Base-by-base conservation (phyloP, 2,888 invertebrate genomes). In the Ptychoptera albimana region DNA sequence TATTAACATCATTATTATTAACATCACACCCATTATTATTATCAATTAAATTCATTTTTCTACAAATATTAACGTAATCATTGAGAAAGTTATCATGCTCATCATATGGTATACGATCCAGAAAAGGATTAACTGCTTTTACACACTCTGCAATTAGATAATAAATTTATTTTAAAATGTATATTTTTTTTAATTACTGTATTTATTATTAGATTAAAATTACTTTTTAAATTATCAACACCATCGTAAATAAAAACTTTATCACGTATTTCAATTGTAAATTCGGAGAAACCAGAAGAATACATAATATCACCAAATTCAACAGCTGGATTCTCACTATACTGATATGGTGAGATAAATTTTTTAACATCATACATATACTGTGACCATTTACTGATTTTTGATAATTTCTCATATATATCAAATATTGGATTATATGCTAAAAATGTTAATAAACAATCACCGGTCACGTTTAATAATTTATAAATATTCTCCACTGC, bases 111-210 rank as follows among this genome's bases (percentile, higher is more conserved):
- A 84, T 74, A 39, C 73, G 66, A 7, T 69, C 64, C 45, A 77
- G 56, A 55, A 82, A 83, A 0, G 84, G 84, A 56, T 78, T 81
- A 4, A 84, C 73, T 0, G 83, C 81, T 48, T 69, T 65, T 1
- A 77, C 68, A 37, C 80, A 75, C 54, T 75, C 81, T 79, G 61
- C 37, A 68, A 68, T 50, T 51, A 51, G 38, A 45, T 43, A 48
- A 42, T 38, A 44, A 48, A 43, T 40, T 50, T 39, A 14, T 41
- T 29, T 42, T 30, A 42, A 37, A 36, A 42, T 38, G 31, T 31
- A 34, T 40, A n/a, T 12, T 15, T 1, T 29, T 37, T 11, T 16
- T 6, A 37, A n/a, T 30, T 30, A 48, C 43, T 32, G 51, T 49
- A 13, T 43, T 42, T 35, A 49, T 50, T 48, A 49, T 42, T 47